These are phyloP conservation scores for Apogon talboti DNA, from an alignment of 2,797 vertebrate species.

Conservation along the genomic window DNA sequence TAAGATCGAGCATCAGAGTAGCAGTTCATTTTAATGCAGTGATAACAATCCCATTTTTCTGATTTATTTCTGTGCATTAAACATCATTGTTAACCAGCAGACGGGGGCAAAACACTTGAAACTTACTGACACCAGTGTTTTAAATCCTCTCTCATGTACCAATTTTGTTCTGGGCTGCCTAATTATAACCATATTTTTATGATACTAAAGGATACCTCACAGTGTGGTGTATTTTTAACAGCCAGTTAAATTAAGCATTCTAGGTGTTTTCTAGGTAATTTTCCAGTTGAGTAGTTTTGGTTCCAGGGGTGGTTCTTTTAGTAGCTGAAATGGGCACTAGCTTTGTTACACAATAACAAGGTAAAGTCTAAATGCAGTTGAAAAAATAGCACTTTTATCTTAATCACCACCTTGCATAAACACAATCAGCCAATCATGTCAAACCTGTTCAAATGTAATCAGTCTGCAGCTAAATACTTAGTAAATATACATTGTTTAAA, in stretches of 20 bases:
- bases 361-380: slow-evolving; percentile 8
- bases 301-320: background rate
- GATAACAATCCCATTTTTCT: background rate
- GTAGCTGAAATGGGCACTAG: slow-evolving; percentile 8
- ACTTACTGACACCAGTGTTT: background rate
- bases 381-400: background rate
- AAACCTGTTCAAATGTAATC: background rate
- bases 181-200: background rate
- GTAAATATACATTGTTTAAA: too few species aligned
- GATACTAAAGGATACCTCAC: background rate
- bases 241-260: slow-evolving; percentile 3
- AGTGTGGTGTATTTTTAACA: background rate
- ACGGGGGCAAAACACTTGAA: background rate
- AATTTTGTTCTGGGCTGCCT: background rate
- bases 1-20: too few species aligned
- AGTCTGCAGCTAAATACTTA: background rate
- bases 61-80: slow-evolving; percentile 8
- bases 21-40: too few species aligned
- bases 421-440: background rate
- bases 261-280: background rate
- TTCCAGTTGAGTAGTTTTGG: background rate
- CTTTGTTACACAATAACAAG: slow-evolving; percentile 7
- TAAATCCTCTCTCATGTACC: background rate
- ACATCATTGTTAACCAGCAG: background rate
- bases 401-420: background rate